A percentile compares a stretch with the other conserved stretches of the same genome.
Conservation (phyloP, 2,113 vertebrate genomes). For the Leuciscus idus region DNA sequence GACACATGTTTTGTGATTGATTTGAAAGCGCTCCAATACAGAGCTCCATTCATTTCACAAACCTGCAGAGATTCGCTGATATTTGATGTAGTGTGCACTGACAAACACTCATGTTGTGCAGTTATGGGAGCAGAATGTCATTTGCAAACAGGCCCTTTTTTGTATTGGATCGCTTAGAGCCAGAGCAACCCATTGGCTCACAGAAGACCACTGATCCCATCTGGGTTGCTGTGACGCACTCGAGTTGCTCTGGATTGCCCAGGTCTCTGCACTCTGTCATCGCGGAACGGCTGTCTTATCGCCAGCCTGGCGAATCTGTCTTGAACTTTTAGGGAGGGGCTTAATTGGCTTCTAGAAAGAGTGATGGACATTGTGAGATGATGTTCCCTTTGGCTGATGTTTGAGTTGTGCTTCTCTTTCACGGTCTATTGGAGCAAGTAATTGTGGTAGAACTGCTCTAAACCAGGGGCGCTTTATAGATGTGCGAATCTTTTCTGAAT, state of each 20-base stretch:
- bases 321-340: not conserved
- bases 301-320: slow-evolving; percentile 43
- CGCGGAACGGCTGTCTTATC: slow-evolving; percentile 6
- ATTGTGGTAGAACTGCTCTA: not conserved
- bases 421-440: slow-evolving; percentile 24
- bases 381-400: not conserved
- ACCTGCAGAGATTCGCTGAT: not conserved
- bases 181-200: slow-evolving; percentile 24
- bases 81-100: slow-evolving; percentile 28
- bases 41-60: not conserved
- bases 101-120: not conserved
- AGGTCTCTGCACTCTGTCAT: slow-evolving; percentile 1
- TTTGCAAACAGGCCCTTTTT: slow-evolving; percentile 30
- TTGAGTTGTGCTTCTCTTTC: slow-evolving; percentile 28
- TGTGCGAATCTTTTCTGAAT: not conserved
- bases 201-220: slow-evolving; percentile 28
- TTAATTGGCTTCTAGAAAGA: slow-evolving; percentile 3
- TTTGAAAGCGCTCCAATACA: not conserved
- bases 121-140: slow-evolving; percentile 5
- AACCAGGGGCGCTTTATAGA: not conserved
- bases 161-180: slow-evolving; percentile 21
- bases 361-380: slow-evolving; percentile 26
- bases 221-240: slow-evolving; percentile 41
- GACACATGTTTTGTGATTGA: not conserved
- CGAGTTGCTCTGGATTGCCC: slow-evolving; percentile 45